A percentile compares a stretch with the other conserved stretches of the same genome.
Evolutionary conservation across 1,140 invertebrate genomes (phyloP).

Genomic region (Physella acuta): DNA sequence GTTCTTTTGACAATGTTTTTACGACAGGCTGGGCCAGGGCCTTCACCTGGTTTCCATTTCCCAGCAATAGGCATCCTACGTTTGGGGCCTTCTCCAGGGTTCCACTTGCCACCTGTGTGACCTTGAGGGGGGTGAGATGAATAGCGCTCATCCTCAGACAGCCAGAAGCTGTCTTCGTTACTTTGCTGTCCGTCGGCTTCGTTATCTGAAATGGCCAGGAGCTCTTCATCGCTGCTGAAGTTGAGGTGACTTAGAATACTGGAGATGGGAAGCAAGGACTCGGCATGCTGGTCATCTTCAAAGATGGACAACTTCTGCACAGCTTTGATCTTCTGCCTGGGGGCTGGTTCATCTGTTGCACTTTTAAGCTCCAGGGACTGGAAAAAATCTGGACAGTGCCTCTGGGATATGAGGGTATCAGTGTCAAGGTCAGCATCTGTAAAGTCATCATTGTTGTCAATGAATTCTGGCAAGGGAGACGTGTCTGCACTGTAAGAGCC

Average conservation of each 20-base stretch:
- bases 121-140: slow-evolving; percentile 61
- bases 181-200: slow-evolving; percentile 35
- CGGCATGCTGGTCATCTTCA: slow-evolving; percentile 28
- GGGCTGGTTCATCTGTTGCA: slow-evolving; percentile 63
- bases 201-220: slow-evolving; percentile 41
- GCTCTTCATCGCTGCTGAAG: slow-evolving; percentile 50
- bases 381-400: slow-evolving; percentile 66
- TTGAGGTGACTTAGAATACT: slow-evolving; percentile 51
- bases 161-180: slow-evolving; percentile 23
- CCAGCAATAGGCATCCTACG: slow-evolving; percentile 26
- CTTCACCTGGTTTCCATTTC: slow-evolving; percentile 40
- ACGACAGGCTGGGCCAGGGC: slow-evolving; percentile 19
- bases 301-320: slow-evolving; percentile 20
- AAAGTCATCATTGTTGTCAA: slow-evolving; percentile 25
- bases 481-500: slow-evolving; percentile 21
- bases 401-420: slow-evolving; percentile 9
- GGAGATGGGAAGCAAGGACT: slow-evolving; percentile 39
- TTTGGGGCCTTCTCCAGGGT: slow-evolving; percentile 61
- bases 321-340: slow-evolving; percentile 14
- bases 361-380: slow-evolving; percentile 81
- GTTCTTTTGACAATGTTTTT: slow-evolving; percentile 40
- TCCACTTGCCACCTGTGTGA: slow-evolving; percentile 77
- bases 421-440: slow-evolving; percentile 16
- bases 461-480: slow-evolving; percentile 31
- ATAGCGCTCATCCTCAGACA: slow-evolving; percentile 33